Evolutionary conservation across 2,888 invertebrate genomes (phyloP).

Genomic region (Crepidodera aurea): DNA sequence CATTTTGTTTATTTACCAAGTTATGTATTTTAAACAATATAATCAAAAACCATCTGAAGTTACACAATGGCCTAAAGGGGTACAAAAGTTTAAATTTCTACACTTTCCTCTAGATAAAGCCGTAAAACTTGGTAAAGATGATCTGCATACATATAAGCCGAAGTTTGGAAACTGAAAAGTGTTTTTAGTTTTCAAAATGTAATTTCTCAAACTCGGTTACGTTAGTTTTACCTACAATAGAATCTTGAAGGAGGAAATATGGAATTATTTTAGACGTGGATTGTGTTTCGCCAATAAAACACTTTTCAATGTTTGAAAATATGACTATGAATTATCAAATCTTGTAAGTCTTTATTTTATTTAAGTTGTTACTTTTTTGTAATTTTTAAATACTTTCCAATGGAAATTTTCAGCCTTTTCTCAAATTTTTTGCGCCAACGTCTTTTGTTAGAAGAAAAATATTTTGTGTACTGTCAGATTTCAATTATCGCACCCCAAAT

Average conservation of each 20-base stretch:
- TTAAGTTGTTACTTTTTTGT: too few species aligned
- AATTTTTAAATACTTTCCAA: too few species aligned
- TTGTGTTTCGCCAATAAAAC: too few species aligned
- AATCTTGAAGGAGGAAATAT: background rate
- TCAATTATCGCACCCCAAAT: conserved; percentile 18
- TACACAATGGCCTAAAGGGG: conserved; percentile 27
- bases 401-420: too few species aligned
- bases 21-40: conserved; percentile 6
- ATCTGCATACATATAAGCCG: conserved; percentile 34
- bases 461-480: background rate
- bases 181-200: conserved; percentile 23
- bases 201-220: conserved; percentile 20
- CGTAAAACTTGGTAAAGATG: conserved; percentile 23
- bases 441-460: conserved; percentile 1
- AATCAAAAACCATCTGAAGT: conserved; percentile 27
- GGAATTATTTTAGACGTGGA: background rate
- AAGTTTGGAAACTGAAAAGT: conserved; percentile 25
- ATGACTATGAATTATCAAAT: too few species aligned
- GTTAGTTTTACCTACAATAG: conserved; percentile 7
- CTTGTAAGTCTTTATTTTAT: too few species aligned
- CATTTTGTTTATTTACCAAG: too few species aligned
- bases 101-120: conserved; percentile 23
- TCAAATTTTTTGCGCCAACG: background rate
- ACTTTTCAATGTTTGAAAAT: too few species aligned
- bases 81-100: conserved; percentile 30